phyloP scores from a whole-genome alignment of 1,140 invertebrate species.

The Papilio xuthus region DNA sequence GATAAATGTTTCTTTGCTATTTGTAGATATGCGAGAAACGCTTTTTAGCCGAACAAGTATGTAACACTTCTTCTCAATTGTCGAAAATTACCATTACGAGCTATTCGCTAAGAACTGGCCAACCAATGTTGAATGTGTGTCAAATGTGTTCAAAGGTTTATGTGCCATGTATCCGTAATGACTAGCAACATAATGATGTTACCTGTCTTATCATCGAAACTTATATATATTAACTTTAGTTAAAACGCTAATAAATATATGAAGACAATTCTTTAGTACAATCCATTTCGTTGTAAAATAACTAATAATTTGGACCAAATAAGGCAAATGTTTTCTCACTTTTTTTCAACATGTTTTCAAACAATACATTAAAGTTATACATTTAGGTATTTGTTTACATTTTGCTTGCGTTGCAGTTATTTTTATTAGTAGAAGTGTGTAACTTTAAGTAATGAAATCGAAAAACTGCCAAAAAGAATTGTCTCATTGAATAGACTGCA shows the following conservation, averaged over 20 bases:
- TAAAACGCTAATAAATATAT: no score
- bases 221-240: background rate
- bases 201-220: background rate
- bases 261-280: no score
- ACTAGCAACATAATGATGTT: background rate
- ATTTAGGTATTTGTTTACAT: no score
- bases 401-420: background rate
- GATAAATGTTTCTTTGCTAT: conserved; percentile 61
- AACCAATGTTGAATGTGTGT: background rate
- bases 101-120: background rate
- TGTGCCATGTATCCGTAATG: background rate
- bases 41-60: conserved; percentile 45
- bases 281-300: no score
- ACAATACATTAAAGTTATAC: no score
- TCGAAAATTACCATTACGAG: conserved; percentile 7
- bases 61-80: conserved; percentile 32
- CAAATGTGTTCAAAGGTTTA: background rate
- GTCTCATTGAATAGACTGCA: background rate
- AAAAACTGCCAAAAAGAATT: background rate
- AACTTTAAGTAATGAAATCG: background rate
- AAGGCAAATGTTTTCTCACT: no score
- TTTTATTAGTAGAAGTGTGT: background rate
- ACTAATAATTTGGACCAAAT: no score
- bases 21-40: conserved; percentile 45
- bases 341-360: no score